Evolutionary conservation across 1,140 invertebrate species (phyloP).

Genomic region (Panagrolaimus sp.): DNA sequence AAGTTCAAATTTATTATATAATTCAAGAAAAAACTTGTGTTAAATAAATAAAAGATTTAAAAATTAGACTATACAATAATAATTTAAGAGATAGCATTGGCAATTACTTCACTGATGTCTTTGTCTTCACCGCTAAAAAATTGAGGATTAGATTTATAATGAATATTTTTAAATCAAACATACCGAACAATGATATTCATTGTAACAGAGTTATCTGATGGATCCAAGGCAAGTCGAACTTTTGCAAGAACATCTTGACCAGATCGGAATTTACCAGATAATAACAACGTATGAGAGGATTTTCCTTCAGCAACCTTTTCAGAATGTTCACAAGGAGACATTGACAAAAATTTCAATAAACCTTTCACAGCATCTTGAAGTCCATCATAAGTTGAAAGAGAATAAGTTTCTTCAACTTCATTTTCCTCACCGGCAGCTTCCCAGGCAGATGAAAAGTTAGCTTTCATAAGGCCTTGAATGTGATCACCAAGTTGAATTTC

Average conservation of each 20-base stretch:
- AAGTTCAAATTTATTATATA: not conserved
- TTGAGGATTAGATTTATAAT: not conserved
- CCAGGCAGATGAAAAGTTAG: conserved; percentile 68
- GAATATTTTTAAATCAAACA: not conserved
- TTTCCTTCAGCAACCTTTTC: conserved; percentile 80
- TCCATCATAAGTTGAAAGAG: conserved; percentile 73
- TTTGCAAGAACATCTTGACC: conserved; percentile 80
- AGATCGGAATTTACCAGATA: conserved; percentile 79
- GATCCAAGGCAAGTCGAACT: conserved; percentile 72
- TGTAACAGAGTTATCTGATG: conserved; percentile 66
- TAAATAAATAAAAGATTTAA: conserved; percentile 7
- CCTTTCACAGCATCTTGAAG: conserved; percentile 81
- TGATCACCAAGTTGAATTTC: conserved; percentile 83
- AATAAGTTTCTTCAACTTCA: conserved; percentile 83
- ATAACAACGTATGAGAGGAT: conserved; percentile 71
- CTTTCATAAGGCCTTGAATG: conserved; percentile 75
- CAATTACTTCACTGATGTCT: conserved; percentile 21
- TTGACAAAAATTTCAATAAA: conserved; percentile 77
- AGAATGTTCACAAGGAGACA: conserved; percentile 77
- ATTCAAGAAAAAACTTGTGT: not conserved
- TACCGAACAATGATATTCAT: conserved; percentile 67
- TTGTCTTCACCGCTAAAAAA: conserved; percentile 24
- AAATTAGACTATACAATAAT: not conserved
- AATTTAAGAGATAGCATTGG: conserved; percentile 20
- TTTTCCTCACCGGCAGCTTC: conserved; percentile 72